These are phyloP conservation scores for Stenotaenia linearis DNA, from an alignment of 2,888 invertebrate genomes.

Conservation along the genomic window DNA sequence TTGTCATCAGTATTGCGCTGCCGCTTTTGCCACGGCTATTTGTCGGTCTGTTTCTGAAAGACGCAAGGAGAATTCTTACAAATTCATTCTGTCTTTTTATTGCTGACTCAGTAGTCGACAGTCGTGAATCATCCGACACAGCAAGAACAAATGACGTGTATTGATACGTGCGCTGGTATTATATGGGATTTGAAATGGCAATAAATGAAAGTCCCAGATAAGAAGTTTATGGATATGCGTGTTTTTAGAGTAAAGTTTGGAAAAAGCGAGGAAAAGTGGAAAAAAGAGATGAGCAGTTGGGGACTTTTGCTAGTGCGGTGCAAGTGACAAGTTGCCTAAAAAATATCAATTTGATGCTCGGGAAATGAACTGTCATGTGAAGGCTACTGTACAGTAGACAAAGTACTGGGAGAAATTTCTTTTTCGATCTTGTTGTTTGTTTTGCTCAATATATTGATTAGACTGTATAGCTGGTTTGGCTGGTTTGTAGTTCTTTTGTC, in stretches of 20 bases:
- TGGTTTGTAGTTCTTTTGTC: too few relatives aligned
- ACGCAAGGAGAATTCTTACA: conserved; percentile 11
- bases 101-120: conserved; percentile 4
- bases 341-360: not conserved
- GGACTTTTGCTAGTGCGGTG: not conserved
- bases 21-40: conserved; percentile 8
- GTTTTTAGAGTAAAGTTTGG: not conserved
- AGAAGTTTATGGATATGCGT: not conserved
- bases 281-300: too few relatives aligned
- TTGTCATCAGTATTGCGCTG: not conserved
- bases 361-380: conserved; percentile 9
- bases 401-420: not conserved
- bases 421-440: not conserved
- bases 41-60: conserved; percentile 19
- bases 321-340: not conserved
- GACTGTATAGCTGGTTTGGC: too few relatives aligned
- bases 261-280: not conserved
- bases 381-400: not conserved
- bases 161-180: conserved; percentile 11
- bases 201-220: not conserved
- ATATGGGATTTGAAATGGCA: not conserved
- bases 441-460: not conserved
- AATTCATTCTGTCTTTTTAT: conserved; percentile 15
- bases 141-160: not conserved
- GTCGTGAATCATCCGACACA: conserved; percentile 10